Conservation (phyloP, 1,140 invertebrate species). For the Ceratosolen solmsi region DNA sequence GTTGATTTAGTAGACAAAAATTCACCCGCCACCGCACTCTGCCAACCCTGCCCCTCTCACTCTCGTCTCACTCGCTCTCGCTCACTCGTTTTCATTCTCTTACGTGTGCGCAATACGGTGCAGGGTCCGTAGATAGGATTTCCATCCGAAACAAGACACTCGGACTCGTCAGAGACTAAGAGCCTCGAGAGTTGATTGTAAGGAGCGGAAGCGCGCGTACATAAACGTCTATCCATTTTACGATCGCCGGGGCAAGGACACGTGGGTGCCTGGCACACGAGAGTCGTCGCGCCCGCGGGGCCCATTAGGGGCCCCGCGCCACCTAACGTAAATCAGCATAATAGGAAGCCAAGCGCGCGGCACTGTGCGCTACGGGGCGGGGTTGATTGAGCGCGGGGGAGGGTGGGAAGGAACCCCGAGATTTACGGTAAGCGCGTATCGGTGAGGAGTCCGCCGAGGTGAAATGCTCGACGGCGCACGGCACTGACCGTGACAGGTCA, state of each 20-base stretch:
- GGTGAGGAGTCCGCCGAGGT: neutral
- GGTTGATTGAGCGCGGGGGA: neutral
- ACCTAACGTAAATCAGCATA: conserved; percentile 43
- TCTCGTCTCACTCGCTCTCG: no score
- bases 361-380: neutral
- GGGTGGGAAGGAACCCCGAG: neutral
- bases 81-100: no score
- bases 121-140: neutral
- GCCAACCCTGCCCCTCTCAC: neutral
- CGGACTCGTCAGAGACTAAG: neutral
- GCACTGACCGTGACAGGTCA: conserved; percentile 73
- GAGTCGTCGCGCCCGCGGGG: neutral
- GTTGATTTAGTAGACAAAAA: conserved; percentile 11
- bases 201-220: neutral
- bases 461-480: conserved; percentile 60
- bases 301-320: conserved; percentile 15
- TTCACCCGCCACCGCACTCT: neutral
- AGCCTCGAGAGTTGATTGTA: neutral
- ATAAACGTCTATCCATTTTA: conserved; percentile 33
- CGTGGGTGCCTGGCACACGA: neutral
- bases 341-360: conserved; percentile 4
- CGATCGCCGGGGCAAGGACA: neutral
- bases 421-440: conserved; percentile 34
- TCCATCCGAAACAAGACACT: conserved; percentile 20
- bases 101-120: no score